These are phyloP conservation scores for Leptinotarsa texana DNA, from an alignment of 1,140 invertebrate genomes.

Conservation along the genomic window DNA sequence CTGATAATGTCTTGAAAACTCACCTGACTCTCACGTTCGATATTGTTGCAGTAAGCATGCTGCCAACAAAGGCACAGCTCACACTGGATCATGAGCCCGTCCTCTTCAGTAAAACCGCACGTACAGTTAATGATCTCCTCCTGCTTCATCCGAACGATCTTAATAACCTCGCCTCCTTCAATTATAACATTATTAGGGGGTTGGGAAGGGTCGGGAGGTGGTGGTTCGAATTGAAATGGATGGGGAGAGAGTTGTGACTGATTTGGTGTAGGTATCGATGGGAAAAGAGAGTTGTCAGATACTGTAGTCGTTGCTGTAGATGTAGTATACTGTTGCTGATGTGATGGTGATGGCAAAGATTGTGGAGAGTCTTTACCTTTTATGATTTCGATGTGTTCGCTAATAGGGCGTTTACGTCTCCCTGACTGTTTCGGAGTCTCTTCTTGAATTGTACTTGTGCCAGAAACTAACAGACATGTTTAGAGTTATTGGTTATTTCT, in stretches of 20 bases:
- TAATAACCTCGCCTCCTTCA: conserved; percentile 66
- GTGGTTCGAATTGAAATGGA: conserved; percentile 1
- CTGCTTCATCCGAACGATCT: conserved; percentile 68
- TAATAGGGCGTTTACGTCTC: conserved; percentile 41
- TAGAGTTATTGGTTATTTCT: too few species aligned
- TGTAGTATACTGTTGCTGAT: neutral
- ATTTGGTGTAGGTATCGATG: conserved; percentile 13
- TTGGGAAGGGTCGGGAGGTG: conserved; percentile 22
- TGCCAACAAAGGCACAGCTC: conserved; percentile 94
- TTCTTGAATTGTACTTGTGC: neutral
- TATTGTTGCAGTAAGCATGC: conserved; percentile 85
- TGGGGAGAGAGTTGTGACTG: conserved; percentile 9
- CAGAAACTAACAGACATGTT: neutral
- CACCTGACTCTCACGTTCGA: conserved; percentile 74
- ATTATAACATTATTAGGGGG: conserved; percentile 54
- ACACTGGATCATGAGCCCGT: conserved; percentile 94
- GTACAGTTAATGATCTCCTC: conserved; percentile 56
- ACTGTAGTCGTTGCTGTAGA: neutral
- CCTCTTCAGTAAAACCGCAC: conserved; percentile 75
- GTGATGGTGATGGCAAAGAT: conserved; percentile 19
- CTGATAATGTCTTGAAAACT: neutral
- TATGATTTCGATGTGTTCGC: conserved; percentile 39
- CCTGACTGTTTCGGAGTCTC: conserved; percentile 17
- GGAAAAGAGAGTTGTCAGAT: neutral
- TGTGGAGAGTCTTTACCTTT: conserved; percentile 26